phyloP scores from a whole-genome alignment of 2,888 invertebrate genomes.

The Chromoteleia sp. region DNA sequence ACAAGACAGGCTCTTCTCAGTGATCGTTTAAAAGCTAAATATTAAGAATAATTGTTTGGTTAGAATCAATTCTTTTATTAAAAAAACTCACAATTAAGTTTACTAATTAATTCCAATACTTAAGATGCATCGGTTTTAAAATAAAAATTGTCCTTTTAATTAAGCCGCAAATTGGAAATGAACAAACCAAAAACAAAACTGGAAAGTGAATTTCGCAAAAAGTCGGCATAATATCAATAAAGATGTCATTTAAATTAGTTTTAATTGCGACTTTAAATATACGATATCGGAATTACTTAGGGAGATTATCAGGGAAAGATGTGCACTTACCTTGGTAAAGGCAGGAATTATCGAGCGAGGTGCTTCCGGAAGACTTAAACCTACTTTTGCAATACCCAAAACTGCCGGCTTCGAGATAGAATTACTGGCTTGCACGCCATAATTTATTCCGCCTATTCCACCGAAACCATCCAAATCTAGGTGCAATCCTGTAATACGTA shows the following conservation, averaged over 20 bases:
- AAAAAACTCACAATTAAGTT: no score
- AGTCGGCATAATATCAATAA: background rate
- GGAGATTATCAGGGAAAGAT: constrained; percentile 41
- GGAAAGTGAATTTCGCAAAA: background rate
- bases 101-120: no score
- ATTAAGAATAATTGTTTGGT: no score
- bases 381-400: constrained; percentile 75
- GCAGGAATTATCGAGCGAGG: constrained; percentile 73
- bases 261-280: constrained; percentile 45
- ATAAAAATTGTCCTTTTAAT: background rate
- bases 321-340: constrained; percentile 77
- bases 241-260: constrained; percentile 40
- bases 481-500: constrained; percentile 74
- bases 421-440: constrained; percentile 75
- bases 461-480: constrained; percentile 77
- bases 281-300: constrained; percentile 36
- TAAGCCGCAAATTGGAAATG: background rate
- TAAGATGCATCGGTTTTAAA: no score
- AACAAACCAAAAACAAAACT: constrained; percentile 7
- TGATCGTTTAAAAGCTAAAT: no score
- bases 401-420: constrained; percentile 72
- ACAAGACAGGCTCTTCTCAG: no score
- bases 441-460: constrained; percentile 80
- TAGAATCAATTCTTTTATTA: no score
- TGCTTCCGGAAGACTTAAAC: constrained; percentile 76